These are phyloP conservation scores for Morelia viridis DNA, from an alignment of 2,797 vertebrate species.

Conservation along the genomic window DNA sequence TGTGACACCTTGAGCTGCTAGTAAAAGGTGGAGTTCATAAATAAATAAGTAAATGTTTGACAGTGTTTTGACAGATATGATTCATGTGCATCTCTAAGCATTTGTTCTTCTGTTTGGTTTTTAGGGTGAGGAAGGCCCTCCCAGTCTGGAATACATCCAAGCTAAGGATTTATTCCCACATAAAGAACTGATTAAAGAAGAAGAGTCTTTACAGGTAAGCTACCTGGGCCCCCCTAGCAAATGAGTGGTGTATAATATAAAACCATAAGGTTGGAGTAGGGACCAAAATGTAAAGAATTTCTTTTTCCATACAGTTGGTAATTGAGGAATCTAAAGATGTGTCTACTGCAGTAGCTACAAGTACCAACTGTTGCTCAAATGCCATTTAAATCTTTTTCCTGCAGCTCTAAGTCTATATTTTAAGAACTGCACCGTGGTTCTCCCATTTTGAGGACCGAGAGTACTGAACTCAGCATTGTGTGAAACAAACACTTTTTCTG, in stretches of 20 bases:
- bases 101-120: constrained; percentile 53
- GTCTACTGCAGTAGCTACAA: neutral
- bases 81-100: constrained; percentile 12
- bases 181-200: constrained; percentile 96
- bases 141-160: constrained; percentile 99
- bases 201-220: constrained; percentile 93
- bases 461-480: neutral
- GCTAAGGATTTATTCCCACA: constrained; percentile 98
- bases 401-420: too few relatives aligned
- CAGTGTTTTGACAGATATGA: neutral
- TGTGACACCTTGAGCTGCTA: neutral
- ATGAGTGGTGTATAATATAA: neutral
- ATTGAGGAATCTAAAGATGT: neutral
- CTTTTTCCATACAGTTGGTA: neutral
- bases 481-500: neutral
- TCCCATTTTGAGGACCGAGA: neutral
- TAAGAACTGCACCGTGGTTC: neutral
- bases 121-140: constrained; percentile 98
- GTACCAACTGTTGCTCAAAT: neutral
- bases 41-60: neutral
- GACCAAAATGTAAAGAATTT: rapidly evolving
- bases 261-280: neutral
- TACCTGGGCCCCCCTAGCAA: neutral
- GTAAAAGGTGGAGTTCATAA: neutral
- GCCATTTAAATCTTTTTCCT: rapidly evolving